These are phyloP conservation scores for Microctonus aethiopoides DNA, from an alignment of 2,888 invertebrate genomes.

Conservation along the genomic window DNA sequence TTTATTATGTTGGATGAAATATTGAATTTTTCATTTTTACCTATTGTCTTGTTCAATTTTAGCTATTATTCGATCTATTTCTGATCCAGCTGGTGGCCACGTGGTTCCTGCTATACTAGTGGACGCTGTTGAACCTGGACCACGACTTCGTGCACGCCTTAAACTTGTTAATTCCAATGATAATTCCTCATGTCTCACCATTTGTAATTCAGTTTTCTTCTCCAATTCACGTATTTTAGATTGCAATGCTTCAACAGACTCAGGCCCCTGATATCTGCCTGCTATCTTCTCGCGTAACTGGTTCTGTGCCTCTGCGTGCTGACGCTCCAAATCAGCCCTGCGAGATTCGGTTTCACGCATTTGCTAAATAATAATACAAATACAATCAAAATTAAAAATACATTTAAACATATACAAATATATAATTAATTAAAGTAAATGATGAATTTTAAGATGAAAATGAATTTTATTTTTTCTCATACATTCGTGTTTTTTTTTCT, in stretches of 20 bases:
- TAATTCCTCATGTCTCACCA: constrained; percentile 85
- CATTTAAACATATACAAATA: no score
- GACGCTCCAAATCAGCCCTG: constrained; percentile 80
- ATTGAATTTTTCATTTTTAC: constrained; percentile 38
- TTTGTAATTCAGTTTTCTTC: constrained; percentile 82
- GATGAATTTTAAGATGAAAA: constrained; percentile 1
- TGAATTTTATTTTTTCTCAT: neutral
- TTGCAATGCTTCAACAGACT: constrained; percentile 78
- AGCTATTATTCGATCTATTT: constrained; percentile 94
- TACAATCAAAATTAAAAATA: neutral
- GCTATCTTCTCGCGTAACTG: constrained; percentile 72
- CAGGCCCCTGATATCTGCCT: constrained; percentile 71
- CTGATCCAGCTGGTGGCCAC: constrained; percentile 72
- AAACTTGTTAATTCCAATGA: constrained; percentile 86
- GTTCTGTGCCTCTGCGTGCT: constrained; percentile 81
- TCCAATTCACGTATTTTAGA: constrained; percentile 89
- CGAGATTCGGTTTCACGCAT: constrained; percentile 84
- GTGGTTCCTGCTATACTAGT: constrained; percentile 66
- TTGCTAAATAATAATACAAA: constrained; percentile 67
- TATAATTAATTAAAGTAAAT: constrained; percentile 1
- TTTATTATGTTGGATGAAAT: no score
- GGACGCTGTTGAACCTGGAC: constrained; percentile 61
- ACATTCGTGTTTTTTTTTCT: neutral
- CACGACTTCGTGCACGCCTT: constrained; percentile 69
- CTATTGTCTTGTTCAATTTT: constrained; percentile 84